Base-by-base conservation (phyloP, 2,888 invertebrate species). In the Eurytoma californica region DNA sequence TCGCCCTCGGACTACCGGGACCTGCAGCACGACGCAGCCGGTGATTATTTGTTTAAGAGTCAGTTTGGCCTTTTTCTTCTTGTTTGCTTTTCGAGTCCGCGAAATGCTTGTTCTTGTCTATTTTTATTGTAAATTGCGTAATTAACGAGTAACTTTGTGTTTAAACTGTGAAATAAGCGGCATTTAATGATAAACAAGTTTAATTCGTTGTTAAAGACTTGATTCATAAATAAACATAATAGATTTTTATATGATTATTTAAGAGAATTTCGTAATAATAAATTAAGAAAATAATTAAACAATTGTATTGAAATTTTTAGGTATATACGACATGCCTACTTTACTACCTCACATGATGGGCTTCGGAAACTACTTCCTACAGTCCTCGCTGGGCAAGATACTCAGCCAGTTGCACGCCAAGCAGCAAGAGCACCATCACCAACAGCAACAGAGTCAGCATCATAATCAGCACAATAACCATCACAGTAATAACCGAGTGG, bases 381-480 rank as follows among this genome's bases (percentile, higher is more conserved):
- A 89, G 74, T 86, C 88, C 5, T 92, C 93, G 0, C 88, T 95
- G 49, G 93, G 92, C 79, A 94, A 94, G 88, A 91, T 95, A 47
- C 91, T 95, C 79, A 94, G 94, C 85, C 94, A 94, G 83, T 89
- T 95, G 65, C 91, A 90, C 74, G 84, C 88, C 77, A 90, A 87
- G 73, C 83, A 86, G 51, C 81, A 87, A 63, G 87, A 87, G 73
- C 86, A 88, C 47, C 63, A 73, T 0, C 57, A 69, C 9, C 53
- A 61, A 13, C 49, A 72, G 1, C 77, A 68, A 9, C 72, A 74
- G 4, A 49, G 66, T 13, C 13, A 72, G 0, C 61, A 65, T 4
- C 70, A 58, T 5, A 53, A 69, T 28, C 68, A 76, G 0, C n/a
- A 74, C 14, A 57, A 68, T 24, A 57, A 63, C 39, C 60, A 53